A percentile compares a stretch with the other conserved stretches of the same genome.
Conservation (phyloP, 2,113 vertebrate genomes). For the Baryphthengus martii region DNA sequence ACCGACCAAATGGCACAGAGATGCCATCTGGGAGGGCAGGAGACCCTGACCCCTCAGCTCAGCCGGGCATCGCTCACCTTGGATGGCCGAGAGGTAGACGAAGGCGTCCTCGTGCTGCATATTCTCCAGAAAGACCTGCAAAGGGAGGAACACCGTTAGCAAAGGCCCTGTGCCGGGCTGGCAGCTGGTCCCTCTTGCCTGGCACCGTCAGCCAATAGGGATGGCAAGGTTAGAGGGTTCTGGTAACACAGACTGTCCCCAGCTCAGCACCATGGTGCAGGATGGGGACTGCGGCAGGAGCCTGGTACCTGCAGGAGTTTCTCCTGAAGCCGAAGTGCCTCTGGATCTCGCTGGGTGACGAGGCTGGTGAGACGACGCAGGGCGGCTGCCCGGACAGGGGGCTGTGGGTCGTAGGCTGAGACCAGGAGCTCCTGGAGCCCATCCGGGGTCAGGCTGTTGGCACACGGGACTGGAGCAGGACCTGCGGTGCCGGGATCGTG, state of each 20-base stretch:
- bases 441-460: accelerated
- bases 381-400: conserved; percentile 81
- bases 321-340: conserved; percentile 74
- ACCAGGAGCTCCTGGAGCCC: conserved; percentile 72
- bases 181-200: neutral
- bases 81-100: conserved; percentile 96
- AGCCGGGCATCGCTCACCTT: conserved; percentile 77
- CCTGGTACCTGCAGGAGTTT: conserved; percentile 81
- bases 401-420: conserved; percentile 83
- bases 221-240: neutral
- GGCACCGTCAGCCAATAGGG: neutral
- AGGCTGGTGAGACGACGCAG: conserved; percentile 77
- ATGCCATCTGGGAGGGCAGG: accelerated
- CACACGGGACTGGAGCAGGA: neutral
- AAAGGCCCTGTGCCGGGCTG: accelerated
- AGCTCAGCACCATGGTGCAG: accelerated
- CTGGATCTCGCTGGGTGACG: conserved; percentile 64
- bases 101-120: conserved; percentile 91
- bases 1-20: accelerated
- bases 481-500: accelerated
- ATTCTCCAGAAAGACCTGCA: conserved; percentile 90
- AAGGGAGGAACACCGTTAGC: neutral
- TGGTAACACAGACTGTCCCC: accelerated
- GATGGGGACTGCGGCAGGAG: accelerated
- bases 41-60: neutral